Base-by-base conservation (phyloP, 2,797 vertebrate species). In the Centropyge bicolor region DNA sequence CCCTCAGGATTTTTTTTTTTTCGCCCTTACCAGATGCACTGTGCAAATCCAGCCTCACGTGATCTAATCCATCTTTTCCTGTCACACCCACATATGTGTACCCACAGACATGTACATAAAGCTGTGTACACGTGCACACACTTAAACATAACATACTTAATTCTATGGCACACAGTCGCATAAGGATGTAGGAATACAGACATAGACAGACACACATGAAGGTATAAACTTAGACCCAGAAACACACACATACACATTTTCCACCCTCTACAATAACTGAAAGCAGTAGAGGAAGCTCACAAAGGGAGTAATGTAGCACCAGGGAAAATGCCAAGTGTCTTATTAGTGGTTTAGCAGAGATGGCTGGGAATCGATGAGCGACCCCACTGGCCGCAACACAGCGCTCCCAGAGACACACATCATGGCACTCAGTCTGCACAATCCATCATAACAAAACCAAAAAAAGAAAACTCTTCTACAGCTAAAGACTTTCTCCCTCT, bases 261-360 rank as follows among this genome's bases (percentile, higher is more conserved):
- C 56, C 62, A 51, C 35, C 76, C 73, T 68, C 69, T 78, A 40
- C 82, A 84, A 81, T 87, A 89, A 84, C 71, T 76, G 78, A 63
- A 70, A 71, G 49, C 73, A 41, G 62, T 76, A 41, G 78, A 83
- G 73, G 80, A 82, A 87, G 76, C 87, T 87, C 91, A 88, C 91
- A 88, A 75, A 84, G 81, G 84, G 87, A 89, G 89, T 88, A 85
- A 91, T 90, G 89, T 77, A 85, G 81, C 86, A 89, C 87, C 72
- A 86, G 86, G 88, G 92, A 93, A 94, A 95, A 95, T 93, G 94
- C 92, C 90, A 93, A 91, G 90, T 90, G 90, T 92, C 93, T 94
- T 95, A 94, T 96, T 94, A 95, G 91, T 90, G 92, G 82, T 89
- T 91, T 89, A 87, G 90, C 76, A 56, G 74, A 88, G 87, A 90